Evolutionary conservation across 2,113 vertebrate genomes (phyloP), one percentile per base, ranked within the genome.

Genomic region (Erythrocercus mccallii): DNA sequence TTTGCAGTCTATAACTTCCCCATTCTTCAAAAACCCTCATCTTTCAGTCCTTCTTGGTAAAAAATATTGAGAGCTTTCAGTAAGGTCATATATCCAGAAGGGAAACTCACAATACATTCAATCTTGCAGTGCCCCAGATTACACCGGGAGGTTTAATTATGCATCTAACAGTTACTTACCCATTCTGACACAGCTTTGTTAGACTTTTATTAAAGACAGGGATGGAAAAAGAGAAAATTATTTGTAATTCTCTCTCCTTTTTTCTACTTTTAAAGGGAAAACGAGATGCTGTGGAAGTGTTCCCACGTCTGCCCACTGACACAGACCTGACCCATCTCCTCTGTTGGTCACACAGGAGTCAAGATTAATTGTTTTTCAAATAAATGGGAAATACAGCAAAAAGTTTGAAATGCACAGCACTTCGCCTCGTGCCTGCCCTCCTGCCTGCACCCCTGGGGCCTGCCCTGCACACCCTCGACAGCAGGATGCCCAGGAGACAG

Each of bases 121-220:
- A 96, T 96, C 92, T 92, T 64, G 81, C 89, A 93, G 73, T 22
- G 18, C 62, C 60, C 86, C 69, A 53, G 37, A 95, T 94, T 91
- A 87, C 91, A 94, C 89, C 88, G 85, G 87, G 90, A 93, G 69
- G 72, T 96, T 98, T 96, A 97, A 98, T 98, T 97, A 97, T 91
- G 94, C 84, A 95, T 95, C 95, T 95, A 91, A 97, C 90, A 95
- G 91, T 91, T 88, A 88, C 86, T 97, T 94, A 94, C 62, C 88
- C 92, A 85, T 94, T 74, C 86, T 94, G 37, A 94, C 91, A 96
- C 70, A 54, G 66, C 92, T 97, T 95, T 87, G 95, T 96, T 96
- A 95, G 92, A 90, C 64, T 97, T 97, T 97, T 94, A 95, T 97
- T 97, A 97, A 96, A 95, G 71, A 90, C 31, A 69, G 38, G 56